Base-by-base conservation (phyloP, 2,888 invertebrate genomes). In the Rhagophthalmus giganteus region DNA sequence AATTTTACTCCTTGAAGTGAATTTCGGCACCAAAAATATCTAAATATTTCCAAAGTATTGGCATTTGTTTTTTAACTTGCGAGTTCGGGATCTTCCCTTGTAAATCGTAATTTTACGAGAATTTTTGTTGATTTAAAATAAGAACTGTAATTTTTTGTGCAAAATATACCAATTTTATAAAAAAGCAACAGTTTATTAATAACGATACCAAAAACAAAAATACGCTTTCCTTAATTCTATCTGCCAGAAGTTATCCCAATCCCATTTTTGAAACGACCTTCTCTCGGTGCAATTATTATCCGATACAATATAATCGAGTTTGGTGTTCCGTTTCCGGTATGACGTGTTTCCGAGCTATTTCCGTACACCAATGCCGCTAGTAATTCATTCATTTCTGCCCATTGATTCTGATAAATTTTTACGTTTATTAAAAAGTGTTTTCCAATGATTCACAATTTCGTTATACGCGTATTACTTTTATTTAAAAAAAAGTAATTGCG, bases 301-400 rank as follows among this genome's bases (percentile, higher is more conserved):
- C 54, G 52, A 46, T 57, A 45, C 54, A 54, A 61, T n/a, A n/a
- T n/a, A 64, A 63, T 64, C 64, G 56, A 53, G 51, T 48, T 57
- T 48, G 55, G 54, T 57, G 60, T 65, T 65, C 65, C 65, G 64
- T 62, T 67, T 67, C 67, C 64, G 61, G 61, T 57, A 58, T 60
- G 63, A 63, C 65, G 61, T 58, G 55, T 57, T 62, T 64, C 65
- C 65, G 61, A 60, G 57, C 60, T 57, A 59, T 63, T 65, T 65
- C 64, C 66, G 63, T 62, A 59, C 61, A 53, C 42, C 50, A 38
- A 53, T 51, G 44, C 39, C 40, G 28, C 27, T 34, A 24, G 31
- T 31, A 31, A 44, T 51, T 51, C 51, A 51, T 46, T 51, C 51
- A 46, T 39, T 28, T 25, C 30, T 32, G 10, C 20, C 25, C 32